Base-by-base conservation (phyloP, 2,888 invertebrate species). In the Archips xylosteana region DNA sequence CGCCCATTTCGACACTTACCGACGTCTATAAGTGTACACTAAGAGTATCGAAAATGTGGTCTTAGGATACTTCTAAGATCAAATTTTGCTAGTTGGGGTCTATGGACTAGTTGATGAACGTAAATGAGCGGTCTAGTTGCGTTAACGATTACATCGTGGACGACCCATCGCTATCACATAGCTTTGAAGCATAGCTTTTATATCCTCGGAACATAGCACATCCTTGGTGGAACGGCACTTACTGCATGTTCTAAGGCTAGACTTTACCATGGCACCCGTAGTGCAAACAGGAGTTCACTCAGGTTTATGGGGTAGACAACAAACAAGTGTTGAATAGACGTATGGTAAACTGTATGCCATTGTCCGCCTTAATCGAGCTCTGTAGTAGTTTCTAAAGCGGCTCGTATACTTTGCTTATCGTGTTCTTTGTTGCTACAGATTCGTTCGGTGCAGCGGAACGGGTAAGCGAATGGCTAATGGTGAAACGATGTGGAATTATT, bases 301-400 rank as follows among this genome's bases (percentile, higher is more conserved):
- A 36, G 45, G 23, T 59, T 59, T 49, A 51, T 69, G 49, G 54
- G 23, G 9, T 23, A n/a, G 36, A 42, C 42, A 61, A 49, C 15
- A 47, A 34, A 54, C 57, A 47, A 54, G 47, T n/a, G 32, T 51
- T 23, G 13, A 42, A 32, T 47, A 51, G 34, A 45, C n/a, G 51
- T 15, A 65, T 65, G 51, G 51, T 15, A 65, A 65, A 65, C n/a
- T 51, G 65, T 65, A 9, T 15, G 15, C 63, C 15, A 51, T 65
- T 65, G 65, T 54, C 15, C 10, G 51, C 51, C 39, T 15, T 65
- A 54, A 65, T 65, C 51, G 65, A 65, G 15, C 63, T 39, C 49
- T 42, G 32, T 9, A 36, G 45, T 42, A 62, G 51, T 65, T 65
- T 65, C 51, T 51, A 65, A 39, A 65, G 65, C 65, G 23, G 32